Conservation (phyloP, 2,113 vertebrate species). For the Hemichromis elongatus region DNA sequence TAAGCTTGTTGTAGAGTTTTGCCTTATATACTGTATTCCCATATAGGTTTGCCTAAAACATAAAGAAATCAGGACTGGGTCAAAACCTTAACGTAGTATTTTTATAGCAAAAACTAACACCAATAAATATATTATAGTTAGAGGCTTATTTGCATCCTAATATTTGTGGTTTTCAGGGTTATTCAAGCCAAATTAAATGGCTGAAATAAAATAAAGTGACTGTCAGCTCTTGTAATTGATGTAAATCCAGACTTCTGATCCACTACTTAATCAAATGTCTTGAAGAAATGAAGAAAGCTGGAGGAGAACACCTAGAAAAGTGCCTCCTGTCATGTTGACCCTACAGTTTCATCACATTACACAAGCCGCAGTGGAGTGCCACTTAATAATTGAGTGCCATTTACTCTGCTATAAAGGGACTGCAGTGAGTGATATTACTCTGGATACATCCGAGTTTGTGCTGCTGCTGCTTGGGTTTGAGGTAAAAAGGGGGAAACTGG, state of each 20-base stretch:
- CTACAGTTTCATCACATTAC: conserved; percentile 8
- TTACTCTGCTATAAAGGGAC: conserved; percentile 43
- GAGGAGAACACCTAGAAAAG: conserved; percentile 2
- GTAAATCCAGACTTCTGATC: background rate
- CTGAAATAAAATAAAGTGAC: background rate
- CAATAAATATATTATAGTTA: background rate
- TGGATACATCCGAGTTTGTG: background rate
- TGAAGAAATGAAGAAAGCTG: background rate
- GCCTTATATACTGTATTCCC: background rate
- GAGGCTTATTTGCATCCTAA: background rate
- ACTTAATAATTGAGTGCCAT: conserved; percentile 50
- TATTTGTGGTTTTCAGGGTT: background rate
- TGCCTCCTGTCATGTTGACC: conserved; percentile 21
- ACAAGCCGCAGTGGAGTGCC: background rate
- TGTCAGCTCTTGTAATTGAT: background rate
- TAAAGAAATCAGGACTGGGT: background rate
- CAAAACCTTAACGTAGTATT: background rate
- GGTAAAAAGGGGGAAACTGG: background rate
- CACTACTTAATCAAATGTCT: background rate
- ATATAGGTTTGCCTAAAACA: background rate
- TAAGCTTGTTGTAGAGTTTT: background rate
- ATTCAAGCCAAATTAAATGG: background rate
- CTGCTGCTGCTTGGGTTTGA: background rate
- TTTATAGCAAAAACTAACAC: background rate
- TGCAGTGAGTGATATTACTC: background rate